These are phyloP conservation scores for Drosophila lutescens DNA, from an alignment of 2,888 invertebrate genomes.

Conservation along the genomic window DNA sequence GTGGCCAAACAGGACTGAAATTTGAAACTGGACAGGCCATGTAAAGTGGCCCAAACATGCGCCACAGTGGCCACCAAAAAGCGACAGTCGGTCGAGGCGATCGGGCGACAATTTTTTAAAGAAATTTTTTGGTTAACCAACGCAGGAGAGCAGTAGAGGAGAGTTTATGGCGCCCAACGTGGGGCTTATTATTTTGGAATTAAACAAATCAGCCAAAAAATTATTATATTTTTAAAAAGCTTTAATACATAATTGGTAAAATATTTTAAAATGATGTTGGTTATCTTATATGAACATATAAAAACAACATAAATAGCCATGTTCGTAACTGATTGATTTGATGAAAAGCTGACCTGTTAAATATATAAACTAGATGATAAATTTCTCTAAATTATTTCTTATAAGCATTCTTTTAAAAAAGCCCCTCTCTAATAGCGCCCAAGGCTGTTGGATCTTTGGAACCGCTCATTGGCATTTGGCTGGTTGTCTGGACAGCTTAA, in stretches of 20 bases:
- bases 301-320: too few species aligned
- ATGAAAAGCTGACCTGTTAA: background rate
- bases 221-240: too few species aligned
- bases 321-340: too few species aligned
- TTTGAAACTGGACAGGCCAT: conserved; percentile 77
- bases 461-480: conserved; percentile 18
- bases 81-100: conserved; percentile 46
- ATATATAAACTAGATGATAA: too few species aligned
- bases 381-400: background rate
- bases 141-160: conserved; percentile 42
- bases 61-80: conserved; percentile 73
- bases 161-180: background rate
- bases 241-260: too few species aligned
- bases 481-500: conserved; percentile 37
- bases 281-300: too few species aligned
- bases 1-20: conserved; percentile 66
- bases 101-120: conserved; percentile 62
- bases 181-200: background rate
- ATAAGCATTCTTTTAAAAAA: too few species aligned
- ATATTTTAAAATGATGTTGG: too few species aligned
- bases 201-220: too few species aligned
- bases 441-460: conserved; percentile 11
- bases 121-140: conserved; percentile 54
- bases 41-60: conserved; percentile 80
- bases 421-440: conserved; percentile 7